phyloP scores from a whole-genome alignment of 2,113 vertebrate species.

The rabbit (Oryctolagus cuniculus) region DNA sequence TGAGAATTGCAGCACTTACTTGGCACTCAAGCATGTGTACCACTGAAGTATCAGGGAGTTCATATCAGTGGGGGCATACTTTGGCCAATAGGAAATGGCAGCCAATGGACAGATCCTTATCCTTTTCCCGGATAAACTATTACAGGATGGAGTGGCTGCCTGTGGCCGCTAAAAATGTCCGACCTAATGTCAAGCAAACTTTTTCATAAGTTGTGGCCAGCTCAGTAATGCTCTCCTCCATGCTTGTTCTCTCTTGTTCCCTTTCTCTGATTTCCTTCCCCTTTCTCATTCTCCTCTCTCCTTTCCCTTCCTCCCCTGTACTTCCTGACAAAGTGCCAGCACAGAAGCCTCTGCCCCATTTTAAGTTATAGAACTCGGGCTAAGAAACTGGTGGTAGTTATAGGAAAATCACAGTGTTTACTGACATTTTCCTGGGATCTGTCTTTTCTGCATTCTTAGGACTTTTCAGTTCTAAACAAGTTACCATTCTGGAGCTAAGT shows the following conservation, averaged over 20 bases:
- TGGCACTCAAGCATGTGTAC: fast-evolving
- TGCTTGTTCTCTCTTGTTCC: neutral
- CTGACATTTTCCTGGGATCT: neutral
- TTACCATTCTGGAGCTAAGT: neutral
- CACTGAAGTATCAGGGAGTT: too few relatives aligned
- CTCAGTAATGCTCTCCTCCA: fast-evolving
- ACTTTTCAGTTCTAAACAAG: conserved; percentile 43
- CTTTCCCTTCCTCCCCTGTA: too few relatives aligned
- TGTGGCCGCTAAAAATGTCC: neutral
- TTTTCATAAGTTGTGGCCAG: neutral
- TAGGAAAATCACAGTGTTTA: neutral
- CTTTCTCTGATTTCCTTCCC: neutral
- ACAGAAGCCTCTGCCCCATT: neutral
- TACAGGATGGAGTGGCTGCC: neutral
- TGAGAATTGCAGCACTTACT: too few relatives aligned
- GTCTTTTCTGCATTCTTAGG: neutral
- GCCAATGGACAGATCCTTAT: neutral
- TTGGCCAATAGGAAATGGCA: neutral
- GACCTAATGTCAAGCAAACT: neutral
- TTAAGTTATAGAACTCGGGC: neutral
- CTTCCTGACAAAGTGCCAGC: neutral
- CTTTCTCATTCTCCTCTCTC: neutral
- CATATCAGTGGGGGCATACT: too few relatives aligned
- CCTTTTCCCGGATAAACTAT: neutral
- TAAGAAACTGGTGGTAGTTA: neutral